Percentiles rank a stretch among this genome's conserved stretches.
phyloP scores from a whole-genome alignment of 2,888 invertebrate species.

The Leucophenga maculata region DNA sequence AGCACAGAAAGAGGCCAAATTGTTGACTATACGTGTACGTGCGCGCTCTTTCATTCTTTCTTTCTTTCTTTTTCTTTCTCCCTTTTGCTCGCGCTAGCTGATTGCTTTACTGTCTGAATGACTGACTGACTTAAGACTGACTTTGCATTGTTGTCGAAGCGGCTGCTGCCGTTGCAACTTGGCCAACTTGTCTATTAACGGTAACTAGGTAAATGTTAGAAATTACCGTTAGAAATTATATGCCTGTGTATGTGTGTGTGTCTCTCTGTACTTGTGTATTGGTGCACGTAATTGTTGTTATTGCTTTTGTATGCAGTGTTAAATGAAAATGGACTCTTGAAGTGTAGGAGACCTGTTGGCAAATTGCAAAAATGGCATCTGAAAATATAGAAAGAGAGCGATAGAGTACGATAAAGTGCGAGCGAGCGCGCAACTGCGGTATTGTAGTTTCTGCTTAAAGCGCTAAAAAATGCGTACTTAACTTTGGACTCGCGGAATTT shows the following conservation, averaged over 20 bases:
- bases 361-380: too few relatives aligned
- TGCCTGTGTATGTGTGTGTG: not conserved
- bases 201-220: slow-evolving; percentile 65
- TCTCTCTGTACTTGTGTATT: not conserved
- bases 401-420: too few relatives aligned
- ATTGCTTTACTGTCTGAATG: slow-evolving; percentile 23
- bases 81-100: slow-evolving; percentile 17
- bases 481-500: too few relatives aligned
- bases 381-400: too few relatives aligned
- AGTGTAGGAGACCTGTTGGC: too few relatives aligned
- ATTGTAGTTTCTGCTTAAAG: too few relatives aligned
- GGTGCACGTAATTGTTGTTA: slow-evolving; percentile 18
- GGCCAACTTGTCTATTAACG: slow-evolving; percentile 66
- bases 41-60: not conserved
- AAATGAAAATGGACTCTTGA: not conserved
- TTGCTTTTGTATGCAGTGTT: slow-evolving; percentile 1
- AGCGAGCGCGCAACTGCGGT: too few relatives aligned
- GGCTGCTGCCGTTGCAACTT: slow-evolving; percentile 51
- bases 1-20: slow-evolving; percentile 2
- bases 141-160: slow-evolving; percentile 1
- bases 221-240: slow-evolving; percentile 58
- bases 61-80: slow-evolving; percentile 8
- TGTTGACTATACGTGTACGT: slow-evolving; percentile 29
- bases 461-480: too few relatives aligned
- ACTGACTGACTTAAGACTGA: not conserved